Evolutionary conservation across 2,797 vertebrate genomes (phyloP), one percentile per base, ranked within the genome.

Genomic region (Pyrrhura leucotis): DNA sequence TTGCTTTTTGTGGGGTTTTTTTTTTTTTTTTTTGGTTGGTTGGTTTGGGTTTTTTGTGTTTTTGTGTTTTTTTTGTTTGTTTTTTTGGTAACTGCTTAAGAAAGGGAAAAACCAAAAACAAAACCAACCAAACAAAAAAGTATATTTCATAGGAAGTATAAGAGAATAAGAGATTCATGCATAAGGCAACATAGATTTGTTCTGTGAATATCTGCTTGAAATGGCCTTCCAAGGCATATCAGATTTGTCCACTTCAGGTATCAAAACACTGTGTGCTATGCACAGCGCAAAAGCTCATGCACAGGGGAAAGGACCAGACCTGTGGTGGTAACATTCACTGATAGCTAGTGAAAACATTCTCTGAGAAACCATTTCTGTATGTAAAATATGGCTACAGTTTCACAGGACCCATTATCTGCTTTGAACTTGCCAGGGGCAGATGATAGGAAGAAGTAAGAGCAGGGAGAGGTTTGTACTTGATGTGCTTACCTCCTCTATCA

Each of bases 161-260:
- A 66, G 65, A 88, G 44, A 80, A 5, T 51, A 51, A 62, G 61
- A 89, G 40, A 80, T 63, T 50, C 12, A 19, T 63, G 73, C 45
- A 39, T 31, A 67, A 68, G 58, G 44, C 22, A 93, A 76, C 54
- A 89, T 62, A 75, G 72, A 71, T 85, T 72, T 67, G 33, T 37
- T 82, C 63, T 89, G 59, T 61, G 78, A 84, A 56, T 75, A 61
- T 74, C 68, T 94, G 83, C 89, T 92, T 89, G 94, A 94, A 86
- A 79, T 12, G 12, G 15, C 59, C 31, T 90, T 85, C 61, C 9
- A 10, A 85, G 14, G 59, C 51, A 4, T 33, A 71, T 61, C 67
- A 56, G 83, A 83, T 40, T 45, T 48, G 35, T 86, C 71, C 63
- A 90, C 54, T 84, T 78, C 50, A 58, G 56, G n/a, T 16, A 2